Percentiles rank a stretch among this genome's conserved stretches.
Conservation (phyloP, 2,888 invertebrate species). For the Polia nebulosa region DNA sequence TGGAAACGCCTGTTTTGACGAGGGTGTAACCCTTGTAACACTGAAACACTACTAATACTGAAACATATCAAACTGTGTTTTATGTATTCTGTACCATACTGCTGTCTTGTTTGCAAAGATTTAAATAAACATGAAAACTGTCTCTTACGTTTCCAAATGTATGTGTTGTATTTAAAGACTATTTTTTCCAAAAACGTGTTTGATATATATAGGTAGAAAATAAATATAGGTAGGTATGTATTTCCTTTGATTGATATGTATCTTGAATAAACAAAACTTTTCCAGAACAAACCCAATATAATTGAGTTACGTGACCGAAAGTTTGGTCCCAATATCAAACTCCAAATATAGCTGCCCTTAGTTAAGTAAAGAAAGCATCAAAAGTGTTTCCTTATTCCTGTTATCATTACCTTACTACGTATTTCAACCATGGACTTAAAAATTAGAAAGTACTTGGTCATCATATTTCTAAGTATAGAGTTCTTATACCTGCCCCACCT, state of each 20-base stretch:
- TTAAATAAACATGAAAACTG: conserved; percentile 12
- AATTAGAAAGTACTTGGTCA: conserved; percentile 63
- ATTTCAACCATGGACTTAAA: conserved; percentile 30
- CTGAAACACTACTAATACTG: conserved; percentile 65
- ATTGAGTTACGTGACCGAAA: conserved; percentile 48
- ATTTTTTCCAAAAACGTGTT: background rate
- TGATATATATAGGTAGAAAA: conserved; percentile 3
- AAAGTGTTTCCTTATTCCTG: conserved; percentile 24
- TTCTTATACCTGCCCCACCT: conserved; percentile 56
- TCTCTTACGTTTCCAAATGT: conserved; percentile 1
- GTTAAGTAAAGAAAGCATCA: conserved; percentile 33
- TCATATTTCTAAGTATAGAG: conserved; percentile 53
- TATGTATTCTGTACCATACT: conserved; percentile 54
- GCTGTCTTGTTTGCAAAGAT: background rate
- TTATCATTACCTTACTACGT: conserved; percentile 30
- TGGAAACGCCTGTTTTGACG: conserved; percentile 66
- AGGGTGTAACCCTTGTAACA: conserved; percentile 57
- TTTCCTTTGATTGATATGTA: conserved; percentile 3
- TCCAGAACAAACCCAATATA: conserved; percentile 22
- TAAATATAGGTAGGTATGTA: background rate
- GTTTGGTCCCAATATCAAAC: conserved; percentile 28
- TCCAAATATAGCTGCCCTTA: conserved; percentile 27
- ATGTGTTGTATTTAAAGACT: background rate
- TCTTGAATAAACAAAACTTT: conserved; percentile 37
- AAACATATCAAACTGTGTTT: conserved; percentile 69